Base-by-base conservation (phyloP, 1,140 invertebrate species). In the Calycopis cecrops region DNA sequence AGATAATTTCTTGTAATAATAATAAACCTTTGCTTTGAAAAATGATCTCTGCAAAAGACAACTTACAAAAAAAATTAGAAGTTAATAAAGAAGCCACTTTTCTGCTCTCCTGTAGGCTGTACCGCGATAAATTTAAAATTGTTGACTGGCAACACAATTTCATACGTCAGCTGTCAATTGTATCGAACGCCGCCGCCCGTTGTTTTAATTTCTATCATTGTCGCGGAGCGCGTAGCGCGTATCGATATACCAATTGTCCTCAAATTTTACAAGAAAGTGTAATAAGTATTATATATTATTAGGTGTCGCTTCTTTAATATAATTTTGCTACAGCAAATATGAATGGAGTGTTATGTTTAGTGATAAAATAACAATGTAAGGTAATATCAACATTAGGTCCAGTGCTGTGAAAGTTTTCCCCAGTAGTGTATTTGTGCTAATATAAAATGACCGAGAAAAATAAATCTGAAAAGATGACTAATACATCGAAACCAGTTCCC, bases 401-500 rank as follows among this genome's bases (percentile, higher is more conserved):
- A 71, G 81, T 83, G 74, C 65, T 75, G 81, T 86, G 79, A 86
- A 76, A 78, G 71, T 75, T 75, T 60, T 73, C 68, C 60, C 63
- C 61, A 67, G 69, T 73, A 70, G 71, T 73, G 75, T 73, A 57
- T 69, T 68, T 70, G 73, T 78, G 71, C 67, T 72, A 69, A 77
- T 76, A 76, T 74, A 87, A 73, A 77, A 88, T 88, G 85, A 87
- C 85, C 73, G 86, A 88, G 73, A 88, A 88, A 81, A 87, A 85
- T 75, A 88, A 88, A 88, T 87, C 86, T 52, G 86, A 88, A 72
- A 88, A 87, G 82, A 88, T 88, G 86, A 87, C 81, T 86, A 88
- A 88, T 79, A 60, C 85, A 74, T 82, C 88, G 79, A 96, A 96
- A 91, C 96, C 96, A 69, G 95, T 98, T 78, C 96, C 96, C 69